Base-by-base conservation (phyloP, 2,113 vertebrate genomes). In the Syrmaticus mikado region DNA sequence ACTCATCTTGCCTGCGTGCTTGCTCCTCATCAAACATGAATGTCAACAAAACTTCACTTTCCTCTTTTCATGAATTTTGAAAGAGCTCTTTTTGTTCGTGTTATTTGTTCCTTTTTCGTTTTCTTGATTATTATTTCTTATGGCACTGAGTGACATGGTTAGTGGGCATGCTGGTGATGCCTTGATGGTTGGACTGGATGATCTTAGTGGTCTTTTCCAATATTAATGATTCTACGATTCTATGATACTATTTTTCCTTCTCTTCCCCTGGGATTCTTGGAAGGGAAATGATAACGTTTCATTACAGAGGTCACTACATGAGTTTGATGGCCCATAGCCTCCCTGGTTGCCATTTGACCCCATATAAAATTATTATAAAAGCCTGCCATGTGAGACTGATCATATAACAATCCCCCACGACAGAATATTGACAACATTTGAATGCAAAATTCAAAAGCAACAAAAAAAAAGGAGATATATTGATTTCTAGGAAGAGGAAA, bases 1-100 rank as follows among this genome's bases (percentile, higher is more conserved):
- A 65, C 89, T 93, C 64, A 1, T 95, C 94, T 78, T 78, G 85
- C 79, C 92, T 57, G 82, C 30, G 1, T 22, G 65, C 92, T 96
- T 83, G 84, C 76, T 96, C 95, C 92, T 96, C 95, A 96, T 97
- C 97, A 97, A 97, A 97, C 96, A 94, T 91, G 96, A 97, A 97
- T 97, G 93, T 91, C 96, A 96, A 97, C 97, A 96, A 97, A 98
- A 92, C 81, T 94, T 95, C 86, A 25, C 88, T 95, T 96, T 94
- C 82, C 76, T 84, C 80, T 30, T 53, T 81, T 94, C 96, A 96
- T 94, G 92, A 97, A 98, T 97, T 97, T 96, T 96, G 94, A 96
- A 97, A 96, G 90, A 96, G 82, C n/a, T 66, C 67, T 90, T 86
- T 90, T 77, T 95, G 57, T 61, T 90, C 55, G 11, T 53, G 1